Conservation (phyloP, 2,888 invertebrate species). For the Zygaena filipendulae region DNA sequence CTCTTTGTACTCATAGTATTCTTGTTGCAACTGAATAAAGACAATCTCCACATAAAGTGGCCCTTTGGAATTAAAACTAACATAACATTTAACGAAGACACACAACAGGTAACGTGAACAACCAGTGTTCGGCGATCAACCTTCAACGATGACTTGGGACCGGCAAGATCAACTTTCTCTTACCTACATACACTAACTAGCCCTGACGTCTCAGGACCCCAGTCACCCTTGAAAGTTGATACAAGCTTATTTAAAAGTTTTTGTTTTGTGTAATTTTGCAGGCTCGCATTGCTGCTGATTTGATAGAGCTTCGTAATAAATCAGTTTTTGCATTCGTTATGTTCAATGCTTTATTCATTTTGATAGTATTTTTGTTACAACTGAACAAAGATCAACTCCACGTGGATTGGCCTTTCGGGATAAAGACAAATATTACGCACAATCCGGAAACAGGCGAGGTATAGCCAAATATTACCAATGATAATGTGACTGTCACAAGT, state of each 20-base stretch:
- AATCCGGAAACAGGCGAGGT: constrained; percentile 94
- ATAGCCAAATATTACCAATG: constrained; percentile 59
- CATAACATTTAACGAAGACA: constrained; percentile 89
- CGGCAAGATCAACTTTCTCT: constrained; percentile 7
- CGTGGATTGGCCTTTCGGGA: constrained; percentile 96
- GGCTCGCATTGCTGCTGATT: constrained; percentile 89
- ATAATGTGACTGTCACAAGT: constrained; percentile 62
- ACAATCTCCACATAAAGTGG: constrained; percentile 95
- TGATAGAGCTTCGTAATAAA: constrained; percentile 96
- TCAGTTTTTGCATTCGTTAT: constrained; percentile 98
- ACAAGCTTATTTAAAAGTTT: constrained; percentile 35
- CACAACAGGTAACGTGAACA: constrained; percentile 88
- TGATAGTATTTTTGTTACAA: constrained; percentile 98
- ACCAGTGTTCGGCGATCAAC: constrained; percentile 45
- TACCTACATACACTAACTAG: too few species aligned
- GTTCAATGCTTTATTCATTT: constrained; percentile 99
- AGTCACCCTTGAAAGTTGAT: constrained; percentile 69
- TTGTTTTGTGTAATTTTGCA: constrained; percentile 70
- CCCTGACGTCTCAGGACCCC: constrained; percentile 28
- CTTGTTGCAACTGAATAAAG: constrained; percentile 98
- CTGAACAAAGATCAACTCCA: constrained; percentile 98
- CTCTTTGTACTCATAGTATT: constrained; percentile 98
- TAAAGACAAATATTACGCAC: constrained; percentile 94
- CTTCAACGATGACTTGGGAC: constrained; percentile 61
- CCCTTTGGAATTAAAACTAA: constrained; percentile 95